Conservation (phyloP, 2,113 vertebrate genomes). For the Eptatretus burgeri region DNA sequence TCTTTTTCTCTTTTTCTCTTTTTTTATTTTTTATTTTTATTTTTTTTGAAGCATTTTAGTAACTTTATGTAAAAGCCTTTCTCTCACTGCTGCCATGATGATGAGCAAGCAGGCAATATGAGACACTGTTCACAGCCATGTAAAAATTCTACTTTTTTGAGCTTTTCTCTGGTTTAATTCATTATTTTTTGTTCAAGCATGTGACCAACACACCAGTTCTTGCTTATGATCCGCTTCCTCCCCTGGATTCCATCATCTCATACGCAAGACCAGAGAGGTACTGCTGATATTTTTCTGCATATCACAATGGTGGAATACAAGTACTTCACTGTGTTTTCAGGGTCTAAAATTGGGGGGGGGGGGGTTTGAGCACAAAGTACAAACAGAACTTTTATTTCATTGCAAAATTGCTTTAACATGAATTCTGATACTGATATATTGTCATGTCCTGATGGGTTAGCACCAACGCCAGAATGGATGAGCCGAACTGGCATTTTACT, state of each 20-base stretch:
- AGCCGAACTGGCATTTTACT: too few species aligned
- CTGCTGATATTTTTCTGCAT: not conserved
- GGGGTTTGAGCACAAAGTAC: not conserved
- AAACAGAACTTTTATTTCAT: not conserved
- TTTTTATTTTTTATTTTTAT: too few species aligned
- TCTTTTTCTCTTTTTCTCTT: too few species aligned
- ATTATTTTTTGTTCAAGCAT: slow-evolving; percentile 24
- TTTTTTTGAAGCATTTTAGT: not conserved
- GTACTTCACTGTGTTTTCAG: not conserved
- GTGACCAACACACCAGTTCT: slow-evolving; percentile 69
- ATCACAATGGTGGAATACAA: not conserved
- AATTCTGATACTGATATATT: not conserved
- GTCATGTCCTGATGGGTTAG: too few species aligned
- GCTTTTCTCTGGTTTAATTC: too few species aligned
- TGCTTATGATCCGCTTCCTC: slow-evolving; percentile 72
- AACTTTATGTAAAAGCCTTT: not conserved
- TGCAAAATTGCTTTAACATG: slow-evolving; percentile 1
- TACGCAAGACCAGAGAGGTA: slow-evolving; percentile 74
- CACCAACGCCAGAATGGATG: too few species aligned
- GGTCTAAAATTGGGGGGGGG: not conserved
- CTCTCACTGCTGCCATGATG: not conserved
- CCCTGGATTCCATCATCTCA: slow-evolving; percentile 42
- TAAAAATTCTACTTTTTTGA: not conserved
- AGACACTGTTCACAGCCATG: not conserved
- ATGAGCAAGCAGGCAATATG: not conserved